Evolutionary conservation across 1,140 invertebrate genomes (phyloP), one percentile per base, ranked within the genome.

Genomic region (Drosophila grimshawi): DNA sequence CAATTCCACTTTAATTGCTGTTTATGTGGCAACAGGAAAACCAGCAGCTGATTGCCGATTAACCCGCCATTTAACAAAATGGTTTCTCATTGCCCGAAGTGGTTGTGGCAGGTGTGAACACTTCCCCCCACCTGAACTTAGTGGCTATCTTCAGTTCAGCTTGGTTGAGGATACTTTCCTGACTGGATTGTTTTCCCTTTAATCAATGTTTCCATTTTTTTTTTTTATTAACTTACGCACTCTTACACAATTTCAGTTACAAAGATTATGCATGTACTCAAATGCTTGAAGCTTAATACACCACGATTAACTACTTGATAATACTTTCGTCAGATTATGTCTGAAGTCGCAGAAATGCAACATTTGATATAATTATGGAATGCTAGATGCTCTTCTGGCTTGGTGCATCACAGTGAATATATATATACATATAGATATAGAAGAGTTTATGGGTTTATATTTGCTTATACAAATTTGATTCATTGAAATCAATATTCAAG

Each of bases 71-170:
- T 6, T 48, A 35, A 33, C 19, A 29, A 49, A 32, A 30, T n/a
- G 29, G 43, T 60, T 60, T 33, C 57, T 46, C 30, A 37, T 43
- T n/a, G 39, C 39, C 39, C 10, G n/a, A 43, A 43, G 3, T n/a
- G 39, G n/a, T n/a, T 43, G 39, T 43, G 39, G n/a, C 10, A n/a
- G 39, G 39, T 43, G 10, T 43, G 39, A n/a, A 43, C 10, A 4
- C n/a, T n/a, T 3, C 6, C 33, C 33, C 33, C 10, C 39, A 3
- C 8, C 3, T n/a, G 39, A 41, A 41, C 8, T n/a, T 41, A 10
- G 39, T 10, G 3, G n/a, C 39, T 41, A 19, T 19, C 19, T 41
- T 41, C 3, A 3, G 39, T 43, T 43, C 3, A 43, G 10, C 10
- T 43, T 43, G 3, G 39, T 43, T n/a, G 3, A n/a, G 10, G 10